phyloP scores from a whole-genome alignment of 2,113 vertebrate genomes.

The Oreochromis aureus region DNA sequence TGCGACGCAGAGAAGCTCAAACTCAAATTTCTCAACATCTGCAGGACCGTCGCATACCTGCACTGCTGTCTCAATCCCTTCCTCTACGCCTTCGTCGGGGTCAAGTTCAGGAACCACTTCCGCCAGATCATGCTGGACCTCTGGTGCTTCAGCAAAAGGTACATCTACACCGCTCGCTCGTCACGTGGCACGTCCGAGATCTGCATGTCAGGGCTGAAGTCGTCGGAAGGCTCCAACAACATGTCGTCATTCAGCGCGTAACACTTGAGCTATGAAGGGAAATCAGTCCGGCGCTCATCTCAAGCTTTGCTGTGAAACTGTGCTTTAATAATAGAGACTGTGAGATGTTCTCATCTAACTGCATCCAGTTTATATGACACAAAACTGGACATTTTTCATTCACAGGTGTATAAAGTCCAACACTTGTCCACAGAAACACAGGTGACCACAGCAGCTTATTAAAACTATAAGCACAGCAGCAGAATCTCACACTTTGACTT shows the following conservation, averaged over 20 bases:
- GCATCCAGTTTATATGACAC: too few relatives aligned
- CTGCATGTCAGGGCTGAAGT: conserved; percentile 62
- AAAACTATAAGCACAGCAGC: too few relatives aligned
- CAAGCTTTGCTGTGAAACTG: too few relatives aligned
- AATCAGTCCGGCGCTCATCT: too few relatives aligned
- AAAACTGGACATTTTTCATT: too few relatives aligned
- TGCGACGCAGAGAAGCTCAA: conserved; percentile 61
- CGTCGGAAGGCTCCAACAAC: conserved; percentile 62
- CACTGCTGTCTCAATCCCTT: conserved; percentile 91
- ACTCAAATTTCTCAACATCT: conserved; percentile 45
- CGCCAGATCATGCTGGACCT: conserved; percentile 73
- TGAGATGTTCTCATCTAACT: too few relatives aligned
- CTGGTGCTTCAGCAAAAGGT: conserved; percentile 74
- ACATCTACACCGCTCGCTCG: conserved; percentile 43
- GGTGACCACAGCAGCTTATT: too few relatives aligned
- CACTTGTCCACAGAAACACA: too few relatives aligned
- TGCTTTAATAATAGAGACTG: too few relatives aligned
- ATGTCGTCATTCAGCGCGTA: conserved; percentile 80
- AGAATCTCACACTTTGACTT: too few relatives aligned
- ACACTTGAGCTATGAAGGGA: neutral
- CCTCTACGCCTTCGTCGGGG: conserved; percentile 90
- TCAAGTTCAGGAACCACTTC: conserved; percentile 87
- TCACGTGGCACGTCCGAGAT: conserved; percentile 69
- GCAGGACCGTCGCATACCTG: conserved; percentile 82
- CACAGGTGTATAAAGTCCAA: too few relatives aligned